Evolutionary conservation across 2,888 invertebrate genomes (phyloP), one percentile per base, ranked within the genome.

Genomic region (Oxytorus armatus): DNA sequence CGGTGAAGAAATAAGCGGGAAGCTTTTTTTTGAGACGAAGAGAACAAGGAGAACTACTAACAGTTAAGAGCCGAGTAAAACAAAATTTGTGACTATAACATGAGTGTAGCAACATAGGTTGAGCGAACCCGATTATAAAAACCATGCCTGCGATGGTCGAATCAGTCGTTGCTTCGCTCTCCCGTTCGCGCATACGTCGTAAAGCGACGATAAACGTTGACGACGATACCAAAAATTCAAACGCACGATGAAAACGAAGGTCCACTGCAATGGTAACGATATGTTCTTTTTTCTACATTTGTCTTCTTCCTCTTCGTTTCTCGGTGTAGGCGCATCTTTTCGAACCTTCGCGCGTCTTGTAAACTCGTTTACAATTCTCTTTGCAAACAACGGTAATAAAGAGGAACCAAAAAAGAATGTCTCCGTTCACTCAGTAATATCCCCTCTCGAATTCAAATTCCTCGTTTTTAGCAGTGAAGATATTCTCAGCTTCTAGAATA

Each of bases 141-240:
- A 61, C 80, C 70, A 74, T 78, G 77, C 78, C 78, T 82, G 82
- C 82, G 82, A 82, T 80, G 80, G 68, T n/a, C 33, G 65, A 75
- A 76, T 84, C 82, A 84, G 81, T 75, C 81, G 82, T 77, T 75
- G 79, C 49, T 81, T 82, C 55, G 25, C 39, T 65, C 44, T 44
- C 65, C 49, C 33, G 1, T 25, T 55, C 18, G 23, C 59, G 66
- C 79, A 33, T 59, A 25, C 63, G 11, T 61, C 63, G 79, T 25
- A 44, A 33, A 11, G 57, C 23, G 61, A 33, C 75, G 81, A 79
- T 77, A 77, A 53, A 61, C 36, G 25, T 77, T 61, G 59, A 79
- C 79, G 61, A 77, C 72, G 25, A 81, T 66, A 82, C 69, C 61
- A 59, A 66, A 63, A 77, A 76, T 79, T 57, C 53, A 59, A 49